These are phyloP conservation scores for Carassius gibelio DNA, from an alignment of 2,113 vertebrate species.

Conservation along the genomic window DNA sequence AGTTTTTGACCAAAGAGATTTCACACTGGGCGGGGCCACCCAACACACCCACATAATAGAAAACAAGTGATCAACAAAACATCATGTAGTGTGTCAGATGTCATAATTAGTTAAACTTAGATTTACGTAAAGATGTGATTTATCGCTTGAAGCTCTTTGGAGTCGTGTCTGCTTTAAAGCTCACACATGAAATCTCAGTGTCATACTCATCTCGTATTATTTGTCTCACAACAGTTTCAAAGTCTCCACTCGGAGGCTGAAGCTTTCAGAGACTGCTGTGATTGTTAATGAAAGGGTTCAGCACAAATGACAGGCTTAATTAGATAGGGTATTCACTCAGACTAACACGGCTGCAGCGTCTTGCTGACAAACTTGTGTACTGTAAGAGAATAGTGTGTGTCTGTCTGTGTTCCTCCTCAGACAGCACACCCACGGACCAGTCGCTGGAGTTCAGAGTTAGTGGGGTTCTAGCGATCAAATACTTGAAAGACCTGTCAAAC, in stretches of 20 bases:
- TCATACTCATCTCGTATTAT: neutral
- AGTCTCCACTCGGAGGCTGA: conserved; percentile 14
- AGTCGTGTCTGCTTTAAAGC: neutral
- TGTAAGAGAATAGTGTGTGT: conserved; percentile 20
- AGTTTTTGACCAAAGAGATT: neutral
- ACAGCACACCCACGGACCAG: conserved; percentile 20
- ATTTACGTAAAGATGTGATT: neutral
- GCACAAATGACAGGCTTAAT: conserved; percentile 61
- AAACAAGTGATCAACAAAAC: neutral
- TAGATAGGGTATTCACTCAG: conserved; percentile 59
- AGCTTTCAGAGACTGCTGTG: conserved; percentile 59
- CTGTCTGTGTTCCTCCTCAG: conserved; percentile 19
- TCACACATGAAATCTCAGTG: neutral
- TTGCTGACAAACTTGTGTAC: neutral
- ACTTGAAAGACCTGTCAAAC: neutral
- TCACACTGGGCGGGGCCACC: neutral
- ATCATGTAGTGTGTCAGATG: neutral
- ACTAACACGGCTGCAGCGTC: conserved; percentile 14
- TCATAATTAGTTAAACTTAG: neutral
- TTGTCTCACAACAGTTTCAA: neutral
- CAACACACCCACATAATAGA: neutral
- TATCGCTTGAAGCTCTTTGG: neutral
- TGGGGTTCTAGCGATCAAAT: neutral
- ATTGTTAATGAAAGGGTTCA: conserved; percentile 70
- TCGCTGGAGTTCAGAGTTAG: conserved; percentile 4